Base-by-base conservation (phyloP, 2,888 invertebrate species). In the Choreutis nemorana region DNA sequence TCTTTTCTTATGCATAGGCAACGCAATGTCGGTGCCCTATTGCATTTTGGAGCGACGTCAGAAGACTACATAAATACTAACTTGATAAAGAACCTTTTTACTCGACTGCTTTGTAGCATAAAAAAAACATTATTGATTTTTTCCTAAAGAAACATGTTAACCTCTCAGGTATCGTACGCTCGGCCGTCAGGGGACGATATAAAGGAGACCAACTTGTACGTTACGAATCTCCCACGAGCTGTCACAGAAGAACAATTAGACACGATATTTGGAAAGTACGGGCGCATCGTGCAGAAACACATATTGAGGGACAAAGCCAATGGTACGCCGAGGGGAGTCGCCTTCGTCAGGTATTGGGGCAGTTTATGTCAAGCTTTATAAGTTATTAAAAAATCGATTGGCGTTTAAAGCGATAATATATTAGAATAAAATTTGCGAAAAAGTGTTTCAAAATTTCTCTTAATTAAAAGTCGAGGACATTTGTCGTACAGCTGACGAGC, bases 151-250 rank as follows among this genome's bases (percentile, higher is more conserved):
- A 13, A 30, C 22, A 9, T 23, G n/a, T 40, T 12, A 16, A 3
- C 7, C 37, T 34, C 45, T 0, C 50, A 84, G 84, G 95, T 95
- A 33, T 95, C 96, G 28, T 93, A 90, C 70, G 94, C 96, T 7
- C 83, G 95, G 40, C 94, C 95, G 8, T 90, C 91, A 12, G 92
- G 94, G 21, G 94, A 95, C 41, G 90, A 91, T 41, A 94, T 94
- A 53, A 95, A 94, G 64, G 94, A 94, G 45, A 94, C 95, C 11
- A 97, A 97, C 70, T 82, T 97, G 31, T 97, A 96, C 70, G 90
- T 97, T 36, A 91, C 94, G 42, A 94, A 95, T 73, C 81, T 96
- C 44, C 96, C 96, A 34, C 88, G 90, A 48, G 88, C 89, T 48
- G 84, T 91, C 41, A 90, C 89, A 21, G 93, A 94, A 55, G 86